Conservation (phyloP, 2,797 vertebrate species). For the Apogon talboti region DNA sequence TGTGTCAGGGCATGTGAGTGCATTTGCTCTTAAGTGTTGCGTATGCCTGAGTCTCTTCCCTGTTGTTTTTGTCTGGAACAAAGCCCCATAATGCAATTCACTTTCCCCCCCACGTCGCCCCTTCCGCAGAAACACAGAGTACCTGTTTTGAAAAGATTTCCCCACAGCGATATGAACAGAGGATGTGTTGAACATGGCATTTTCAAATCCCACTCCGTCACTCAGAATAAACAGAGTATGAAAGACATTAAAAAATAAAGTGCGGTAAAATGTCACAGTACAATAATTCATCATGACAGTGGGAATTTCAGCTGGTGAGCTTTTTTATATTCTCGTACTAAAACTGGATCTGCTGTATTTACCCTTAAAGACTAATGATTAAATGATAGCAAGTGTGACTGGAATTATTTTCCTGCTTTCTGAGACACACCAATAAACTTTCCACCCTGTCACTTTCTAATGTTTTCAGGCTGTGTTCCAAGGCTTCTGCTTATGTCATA, state of each 20-base stretch:
- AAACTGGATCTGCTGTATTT: constrained; percentile 18
- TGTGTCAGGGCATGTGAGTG: neutral
- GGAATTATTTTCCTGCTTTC: neutral
- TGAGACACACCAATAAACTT: neutral
- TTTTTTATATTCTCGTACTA: constrained; percentile 5
- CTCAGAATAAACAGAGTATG: constrained; percentile 6
- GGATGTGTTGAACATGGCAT: constrained; percentile 22
- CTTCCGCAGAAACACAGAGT: constrained; percentile 8
- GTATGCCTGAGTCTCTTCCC: neutral
- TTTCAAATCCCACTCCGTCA: constrained; percentile 10
- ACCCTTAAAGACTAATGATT: constrained; percentile 26
- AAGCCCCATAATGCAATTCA: constrained; percentile 24
- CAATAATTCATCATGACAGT: constrained; percentile 14
- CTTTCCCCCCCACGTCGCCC: constrained; percentile 3
- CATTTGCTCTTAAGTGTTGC: neutral
- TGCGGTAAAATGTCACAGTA: constrained; percentile 11
- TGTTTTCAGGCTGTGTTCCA: neutral
- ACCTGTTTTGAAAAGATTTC: constrained; percentile 21
- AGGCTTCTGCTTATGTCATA: no score
- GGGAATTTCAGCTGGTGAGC: neutral
- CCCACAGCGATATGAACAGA: neutral
- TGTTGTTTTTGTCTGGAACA: neutral
- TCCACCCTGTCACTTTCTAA: neutral
- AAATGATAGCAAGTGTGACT: constrained; percentile 24
- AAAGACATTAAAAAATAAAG: constrained; percentile 26